Conservation (phyloP, 2,888 invertebrate species). For the Flexamia atlantica region DNA sequence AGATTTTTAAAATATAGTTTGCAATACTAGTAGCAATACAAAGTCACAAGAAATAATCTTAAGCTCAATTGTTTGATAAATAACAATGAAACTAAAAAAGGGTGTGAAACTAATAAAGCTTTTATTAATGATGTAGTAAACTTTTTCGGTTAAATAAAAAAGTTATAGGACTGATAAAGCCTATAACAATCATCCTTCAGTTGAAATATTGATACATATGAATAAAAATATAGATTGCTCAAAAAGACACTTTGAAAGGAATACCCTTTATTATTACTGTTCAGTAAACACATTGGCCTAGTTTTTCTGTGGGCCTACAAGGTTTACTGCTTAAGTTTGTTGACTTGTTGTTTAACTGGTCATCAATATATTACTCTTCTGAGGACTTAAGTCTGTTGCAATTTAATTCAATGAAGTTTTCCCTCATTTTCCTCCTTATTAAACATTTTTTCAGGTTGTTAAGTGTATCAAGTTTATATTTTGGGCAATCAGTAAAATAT, state of each 20-base stretch:
- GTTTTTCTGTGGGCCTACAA: too few species aligned
- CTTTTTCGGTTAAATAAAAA: neutral
- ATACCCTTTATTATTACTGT: neutral
- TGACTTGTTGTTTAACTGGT: too few species aligned
- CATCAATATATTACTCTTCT: too few species aligned
- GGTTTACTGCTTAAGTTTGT: too few species aligned
- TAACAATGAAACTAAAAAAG: neutral
- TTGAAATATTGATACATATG: neutral
- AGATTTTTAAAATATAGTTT: neutral
- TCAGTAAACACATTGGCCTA: too few species aligned
- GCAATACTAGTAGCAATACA: conserved; percentile 28
- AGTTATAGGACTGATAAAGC: neutral
- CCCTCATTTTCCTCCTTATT: too few species aligned
- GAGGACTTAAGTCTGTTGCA: too few species aligned
- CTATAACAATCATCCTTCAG: neutral
- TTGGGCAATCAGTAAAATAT: conserved; percentile 11
- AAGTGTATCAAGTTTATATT: neutral
- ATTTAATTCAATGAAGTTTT: too few species aligned
- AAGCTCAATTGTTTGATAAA: conserved; percentile 1
- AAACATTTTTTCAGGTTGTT: too few species aligned
- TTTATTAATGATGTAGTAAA: too few species aligned
- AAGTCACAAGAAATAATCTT: neutral
- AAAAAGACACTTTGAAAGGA: neutral
- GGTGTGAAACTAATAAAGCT: neutral
- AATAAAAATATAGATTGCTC: conserved; percentile 1